Percentiles rank a stretch among this genome's conserved stretches.
These are phyloP conservation scores for Euzetes globulus DNA, from an alignment of 2,888 invertebrate genomes.

Conservation along the genomic window DNA sequence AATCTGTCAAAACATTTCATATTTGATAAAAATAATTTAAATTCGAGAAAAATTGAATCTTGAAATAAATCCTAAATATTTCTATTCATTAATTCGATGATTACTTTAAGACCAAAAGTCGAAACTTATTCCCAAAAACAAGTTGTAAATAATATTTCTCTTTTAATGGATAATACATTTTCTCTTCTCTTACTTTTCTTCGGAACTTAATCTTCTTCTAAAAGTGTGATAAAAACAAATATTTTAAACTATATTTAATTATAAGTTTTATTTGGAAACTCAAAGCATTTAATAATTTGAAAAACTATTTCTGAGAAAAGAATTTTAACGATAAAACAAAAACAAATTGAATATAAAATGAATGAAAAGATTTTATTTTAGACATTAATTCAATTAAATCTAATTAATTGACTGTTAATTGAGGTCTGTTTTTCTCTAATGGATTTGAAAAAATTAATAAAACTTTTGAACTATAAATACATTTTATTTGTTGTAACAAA, in stretches of 20 bases:
- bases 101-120: no score
- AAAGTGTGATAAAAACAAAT: background rate
- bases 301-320: background rate
- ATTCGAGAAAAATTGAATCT: no score
- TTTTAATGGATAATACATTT: no score
- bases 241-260: background rate
- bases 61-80: no score
- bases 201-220: no score
- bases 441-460: background rate
- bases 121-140: no score
- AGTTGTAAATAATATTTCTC: no score
- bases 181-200: no score
- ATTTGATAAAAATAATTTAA: no score
- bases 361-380: background rate
- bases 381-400: background rate
- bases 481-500: no score
- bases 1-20: no score
- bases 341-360: background rate
- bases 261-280: background rate
- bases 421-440: background rate
- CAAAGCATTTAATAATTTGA: background rate
- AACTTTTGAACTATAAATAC: background rate
- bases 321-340: background rate
- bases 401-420: background rate
- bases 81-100: no score